phyloP scores from a whole-genome alignment of 2,888 invertebrate species.

The Schizaphis graminum region DNA sequence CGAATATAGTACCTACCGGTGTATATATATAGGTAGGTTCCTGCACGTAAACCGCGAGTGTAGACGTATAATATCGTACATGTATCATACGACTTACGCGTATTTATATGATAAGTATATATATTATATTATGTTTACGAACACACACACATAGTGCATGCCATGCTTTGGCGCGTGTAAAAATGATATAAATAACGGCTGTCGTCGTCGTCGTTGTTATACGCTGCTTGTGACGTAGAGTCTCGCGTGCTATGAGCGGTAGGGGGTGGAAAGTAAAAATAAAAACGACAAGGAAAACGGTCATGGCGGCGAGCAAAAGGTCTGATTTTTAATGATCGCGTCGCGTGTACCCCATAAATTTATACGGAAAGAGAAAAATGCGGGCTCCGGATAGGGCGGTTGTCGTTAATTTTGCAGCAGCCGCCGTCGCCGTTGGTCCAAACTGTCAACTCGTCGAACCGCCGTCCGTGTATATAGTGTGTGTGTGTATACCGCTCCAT shows the following conservation, averaged over 20 bases:
- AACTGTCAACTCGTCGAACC: slow-evolving; percentile 50
- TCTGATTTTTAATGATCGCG: slow-evolving; percentile 52
- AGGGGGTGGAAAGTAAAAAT: neutral
- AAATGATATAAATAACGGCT: slow-evolving; percentile 18
- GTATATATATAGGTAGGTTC: neutral
- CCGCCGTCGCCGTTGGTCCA: neutral
- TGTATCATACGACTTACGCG: neutral
- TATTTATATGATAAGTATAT: neutral
- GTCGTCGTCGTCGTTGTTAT: neutral
- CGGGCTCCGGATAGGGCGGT: neutral
- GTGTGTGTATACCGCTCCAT: neutral
- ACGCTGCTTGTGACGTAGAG: neutral
- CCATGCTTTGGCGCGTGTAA: neutral
- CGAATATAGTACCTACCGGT: neutral
- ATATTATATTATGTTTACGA: neutral
- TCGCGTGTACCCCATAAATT: slow-evolving; percentile 34
- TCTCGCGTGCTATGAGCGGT: neutral
- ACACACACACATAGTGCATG: neutral
- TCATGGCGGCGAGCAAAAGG: neutral
- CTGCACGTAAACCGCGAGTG: neutral
- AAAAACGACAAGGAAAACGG: neutral
- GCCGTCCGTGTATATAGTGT: neutral
- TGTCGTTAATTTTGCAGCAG: slow-evolving; percentile 34
- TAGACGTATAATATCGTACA: neutral
- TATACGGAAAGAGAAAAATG: slow-evolving; percentile 35